Percentiles rank a stretch among this genome's conserved stretches.
Evolutionary conservation across 2,797 vertebrate species (phyloP).

Genomic region (Sebastes iracundus): DNA sequence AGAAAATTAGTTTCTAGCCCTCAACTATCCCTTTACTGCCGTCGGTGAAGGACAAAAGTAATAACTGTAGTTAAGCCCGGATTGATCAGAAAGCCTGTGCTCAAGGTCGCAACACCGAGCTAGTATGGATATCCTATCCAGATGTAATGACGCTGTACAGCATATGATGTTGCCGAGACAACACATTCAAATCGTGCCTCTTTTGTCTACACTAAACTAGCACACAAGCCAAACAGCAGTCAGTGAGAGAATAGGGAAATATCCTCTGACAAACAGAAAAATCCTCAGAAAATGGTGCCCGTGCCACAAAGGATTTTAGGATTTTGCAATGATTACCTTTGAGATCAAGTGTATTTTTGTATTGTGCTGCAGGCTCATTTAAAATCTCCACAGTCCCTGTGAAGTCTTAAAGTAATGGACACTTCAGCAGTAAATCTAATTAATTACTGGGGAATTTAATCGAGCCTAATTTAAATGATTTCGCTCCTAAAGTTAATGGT

Average conservation of each 20-base stretch:
- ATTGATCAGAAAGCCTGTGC: constrained; percentile 37
- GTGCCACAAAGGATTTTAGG: constrained; percentile 20
- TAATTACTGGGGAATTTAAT: constrained; percentile 47
- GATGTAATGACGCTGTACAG: constrained; percentile 27
- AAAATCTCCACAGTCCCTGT: constrained; percentile 33
- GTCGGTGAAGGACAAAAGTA: constrained; percentile 33
- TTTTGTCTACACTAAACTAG: not conserved
- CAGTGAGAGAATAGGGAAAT: constrained; percentile 9
- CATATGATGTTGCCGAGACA: constrained; percentile 31
- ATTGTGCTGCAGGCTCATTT: constrained; percentile 48
- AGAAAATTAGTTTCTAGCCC: constrained; percentile 5
- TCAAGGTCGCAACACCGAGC: constrained; percentile 36
- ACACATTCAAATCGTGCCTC: constrained; percentile 20
- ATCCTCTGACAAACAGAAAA: constrained; percentile 7
- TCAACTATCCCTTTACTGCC: not conserved
- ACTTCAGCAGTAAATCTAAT: constrained; percentile 30
- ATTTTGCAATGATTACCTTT: constrained; percentile 40
- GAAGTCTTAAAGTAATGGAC: constrained; percentile 30
- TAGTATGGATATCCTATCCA: constrained; percentile 37
- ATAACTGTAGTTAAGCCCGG: constrained; percentile 27
- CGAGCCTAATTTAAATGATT: constrained; percentile 56
- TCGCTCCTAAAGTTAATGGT: constrained; percentile 65
- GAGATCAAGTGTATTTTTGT: constrained; percentile 32
- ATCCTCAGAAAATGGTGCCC: constrained; percentile 18
- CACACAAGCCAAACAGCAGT: constrained; percentile 1